These are phyloP conservation scores for Urophycis tenuis DNA, from an alignment of 2,797 vertebrate species.

Conservation along the genomic window DNA sequence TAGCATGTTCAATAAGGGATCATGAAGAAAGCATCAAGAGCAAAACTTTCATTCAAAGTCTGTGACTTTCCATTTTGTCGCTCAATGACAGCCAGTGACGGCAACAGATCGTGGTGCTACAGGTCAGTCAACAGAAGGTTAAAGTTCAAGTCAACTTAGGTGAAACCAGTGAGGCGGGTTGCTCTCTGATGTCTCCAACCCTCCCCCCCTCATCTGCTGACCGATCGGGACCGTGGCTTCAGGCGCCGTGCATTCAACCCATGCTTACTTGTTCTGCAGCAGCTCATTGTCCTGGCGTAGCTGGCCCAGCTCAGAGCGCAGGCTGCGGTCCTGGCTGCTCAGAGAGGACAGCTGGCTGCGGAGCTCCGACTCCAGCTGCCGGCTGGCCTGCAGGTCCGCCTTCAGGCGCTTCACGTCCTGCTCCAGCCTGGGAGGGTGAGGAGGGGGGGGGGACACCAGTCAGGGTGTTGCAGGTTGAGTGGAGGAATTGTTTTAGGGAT, in stretches of 20 bases:
- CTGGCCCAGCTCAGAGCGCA: conserved; percentile 88
- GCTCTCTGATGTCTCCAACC: too few relatives aligned
- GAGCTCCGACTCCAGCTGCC: conserved; percentile 92
- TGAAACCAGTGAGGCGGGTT: background rate
- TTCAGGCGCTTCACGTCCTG: conserved; percentile 97
- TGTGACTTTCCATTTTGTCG: too few relatives aligned
- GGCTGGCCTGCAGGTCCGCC: conserved; percentile 93
- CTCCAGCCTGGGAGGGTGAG: conserved; percentile 76
- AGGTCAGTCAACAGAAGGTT: background rate
- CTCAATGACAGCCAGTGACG: background rate
- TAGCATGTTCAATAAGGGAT: too few relatives aligned
- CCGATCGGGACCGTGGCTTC: background rate
- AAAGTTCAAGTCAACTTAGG: background rate
- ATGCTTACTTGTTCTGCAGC: conserved; percentile 91
- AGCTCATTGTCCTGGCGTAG: conserved; percentile 94
- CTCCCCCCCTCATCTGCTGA: too few relatives aligned
- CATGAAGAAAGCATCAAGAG: too few relatives aligned
- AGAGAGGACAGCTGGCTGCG: conserved; percentile 90
- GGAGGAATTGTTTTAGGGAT: background rate
- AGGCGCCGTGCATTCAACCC: background rate
- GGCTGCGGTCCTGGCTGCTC: conserved; percentile 83
- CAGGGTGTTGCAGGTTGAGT: background rate
- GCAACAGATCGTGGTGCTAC: background rate
- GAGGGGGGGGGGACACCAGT: background rate
- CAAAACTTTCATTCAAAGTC: too few relatives aligned